Evolutionary conservation across 2,113 vertebrate genomes (phyloP).

Genomic region (Muntiacus muntjak): DNA sequence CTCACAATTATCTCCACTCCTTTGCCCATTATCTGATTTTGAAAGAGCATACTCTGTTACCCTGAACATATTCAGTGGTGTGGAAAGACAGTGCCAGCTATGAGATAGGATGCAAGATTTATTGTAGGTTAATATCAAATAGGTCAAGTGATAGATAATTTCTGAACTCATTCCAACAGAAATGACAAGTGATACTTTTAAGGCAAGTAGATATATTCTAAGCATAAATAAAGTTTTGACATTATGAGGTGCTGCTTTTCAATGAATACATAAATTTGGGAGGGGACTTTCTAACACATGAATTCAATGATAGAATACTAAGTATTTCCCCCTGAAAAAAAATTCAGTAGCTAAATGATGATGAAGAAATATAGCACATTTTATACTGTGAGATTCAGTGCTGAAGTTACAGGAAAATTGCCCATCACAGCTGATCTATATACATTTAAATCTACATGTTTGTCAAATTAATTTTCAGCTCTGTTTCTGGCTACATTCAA

Average conservation of each 20-base stretch:
- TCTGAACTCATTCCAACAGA: conserved; percentile 40
- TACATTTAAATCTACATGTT: neutral
- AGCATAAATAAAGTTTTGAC: conserved; percentile 48
- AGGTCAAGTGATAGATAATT: conserved; percentile 58
- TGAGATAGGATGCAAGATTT: conserved; percentile 29
- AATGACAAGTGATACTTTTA: conserved; percentile 49
- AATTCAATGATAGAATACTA: neutral
- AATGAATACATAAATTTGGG: conserved; percentile 53
- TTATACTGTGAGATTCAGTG: neutral
- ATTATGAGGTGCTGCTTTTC: conserved; percentile 35
- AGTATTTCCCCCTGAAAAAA: conserved; percentile 1
- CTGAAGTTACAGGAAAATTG: neutral
- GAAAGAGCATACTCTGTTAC: neutral
- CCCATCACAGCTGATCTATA: neutral
- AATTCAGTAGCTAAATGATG: neutral
- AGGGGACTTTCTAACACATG: neutral
- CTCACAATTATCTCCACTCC: neutral
- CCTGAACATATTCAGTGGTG: neutral
- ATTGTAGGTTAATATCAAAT: conserved; percentile 43
- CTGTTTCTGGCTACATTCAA: neutral
- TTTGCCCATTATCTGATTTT: neutral
- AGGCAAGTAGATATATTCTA: neutral
- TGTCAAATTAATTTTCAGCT: neutral
- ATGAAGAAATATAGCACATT: neutral
- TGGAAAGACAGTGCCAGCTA: neutral